These are phyloP conservation scores for Caenorhabditis uteleia DNA, from an alignment of 2,888 invertebrate genomes.

Conservation along the genomic window DNA sequence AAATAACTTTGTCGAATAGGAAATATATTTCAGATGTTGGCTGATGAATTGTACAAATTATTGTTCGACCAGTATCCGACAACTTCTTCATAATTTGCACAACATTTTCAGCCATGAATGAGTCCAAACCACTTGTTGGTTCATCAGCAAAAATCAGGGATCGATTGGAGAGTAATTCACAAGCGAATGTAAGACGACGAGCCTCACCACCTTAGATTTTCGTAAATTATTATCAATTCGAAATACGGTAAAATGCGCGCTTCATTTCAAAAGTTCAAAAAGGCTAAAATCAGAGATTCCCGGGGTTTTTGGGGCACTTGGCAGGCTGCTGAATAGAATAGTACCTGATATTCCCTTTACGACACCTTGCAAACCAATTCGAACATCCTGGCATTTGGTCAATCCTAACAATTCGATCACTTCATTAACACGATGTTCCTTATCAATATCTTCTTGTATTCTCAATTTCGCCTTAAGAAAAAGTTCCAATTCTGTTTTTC, in stretches of 20 bases:
- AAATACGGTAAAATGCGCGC: constrained; percentile 12
- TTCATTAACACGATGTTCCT: constrained; percentile 14
- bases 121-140: constrained; percentile 86
- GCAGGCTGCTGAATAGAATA: too few species aligned
- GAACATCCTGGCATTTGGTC: constrained; percentile 85
- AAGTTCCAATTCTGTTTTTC: not conserved
- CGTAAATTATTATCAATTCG: constrained; percentile 77
- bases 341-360: too few species aligned
- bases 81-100: constrained; percentile 76
- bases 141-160: constrained; percentile 94
- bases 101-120: constrained; percentile 88
- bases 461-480: constrained; percentile 68
- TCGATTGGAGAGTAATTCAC: constrained; percentile 86
- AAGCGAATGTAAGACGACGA: constrained; percentile 80
- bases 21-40: constrained; percentile 61
- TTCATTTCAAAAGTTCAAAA: constrained; percentile 76
- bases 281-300: too few species aligned
- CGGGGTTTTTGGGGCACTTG: too few species aligned
- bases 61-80: constrained; percentile 51
- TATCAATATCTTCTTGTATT: not conserved
- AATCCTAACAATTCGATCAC: constrained; percentile 84
- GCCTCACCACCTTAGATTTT: constrained; percentile 82
- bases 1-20: constrained; percentile 69
- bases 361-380: too few species aligned
- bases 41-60: constrained; percentile 67